Conservation (phyloP, 2,888 invertebrate species). For the Dicyrtomina minuta region DNA sequence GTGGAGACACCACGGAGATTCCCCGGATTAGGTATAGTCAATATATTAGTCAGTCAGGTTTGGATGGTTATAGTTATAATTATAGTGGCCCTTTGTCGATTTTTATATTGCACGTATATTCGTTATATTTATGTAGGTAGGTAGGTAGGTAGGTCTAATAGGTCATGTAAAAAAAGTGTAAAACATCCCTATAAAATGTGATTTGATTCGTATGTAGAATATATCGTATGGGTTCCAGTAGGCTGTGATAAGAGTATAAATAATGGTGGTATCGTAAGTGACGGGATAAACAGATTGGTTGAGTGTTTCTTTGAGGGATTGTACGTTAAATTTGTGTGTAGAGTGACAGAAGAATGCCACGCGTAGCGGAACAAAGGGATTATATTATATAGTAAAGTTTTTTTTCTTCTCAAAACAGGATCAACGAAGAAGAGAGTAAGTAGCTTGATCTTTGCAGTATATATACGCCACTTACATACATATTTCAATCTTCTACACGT, state of each 20-base stretch:
- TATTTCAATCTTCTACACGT: slow-evolving; percentile 32
- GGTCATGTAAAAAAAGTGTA: too few species aligned
- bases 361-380: slow-evolving; percentile 42
- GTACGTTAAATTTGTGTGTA: slow-evolving; percentile 20
- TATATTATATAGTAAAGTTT: slow-evolving; percentile 16
- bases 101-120: too few species aligned
- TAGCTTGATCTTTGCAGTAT: neutral
- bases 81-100: too few species aligned
- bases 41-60: too few species aligned
- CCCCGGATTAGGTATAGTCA: too few species aligned
- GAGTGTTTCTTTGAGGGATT: slow-evolving; percentile 33
- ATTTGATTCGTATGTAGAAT: too few species aligned
- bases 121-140: too few species aligned
- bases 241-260: slow-evolving; percentile 22
- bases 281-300: slow-evolving; percentile 28
- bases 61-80: too few species aligned
- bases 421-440: neutral
- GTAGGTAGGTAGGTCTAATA: too few species aligned
- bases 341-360: slow-evolving; percentile 31
- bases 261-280: slow-evolving; percentile 22
- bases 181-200: too few species aligned
- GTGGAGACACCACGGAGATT: too few species aligned
- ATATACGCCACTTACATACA: neutral
- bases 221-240: neutral
- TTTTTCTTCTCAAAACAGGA: slow-evolving; percentile 25